Evolutionary conservation across 2,888 invertebrate genomes (phyloP).

Genomic region (Nipponacmea schrenckii): DNA sequence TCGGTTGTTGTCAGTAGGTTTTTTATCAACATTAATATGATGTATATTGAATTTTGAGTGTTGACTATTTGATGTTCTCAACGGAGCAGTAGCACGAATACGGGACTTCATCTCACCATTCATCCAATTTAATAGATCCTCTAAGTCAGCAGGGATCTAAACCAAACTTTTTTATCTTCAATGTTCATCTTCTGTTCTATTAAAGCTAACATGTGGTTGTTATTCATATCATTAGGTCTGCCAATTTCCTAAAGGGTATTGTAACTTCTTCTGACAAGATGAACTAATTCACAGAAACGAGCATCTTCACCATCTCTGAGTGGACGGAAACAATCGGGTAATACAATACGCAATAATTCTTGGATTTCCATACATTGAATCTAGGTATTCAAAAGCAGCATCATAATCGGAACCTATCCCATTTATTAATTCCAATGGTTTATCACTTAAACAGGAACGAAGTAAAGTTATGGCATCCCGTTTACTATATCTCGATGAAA

Average conservation of each 20-base stretch:
- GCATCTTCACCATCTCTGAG: background rate
- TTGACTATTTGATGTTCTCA: background rate
- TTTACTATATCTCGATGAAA: background rate
- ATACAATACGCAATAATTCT: background rate
- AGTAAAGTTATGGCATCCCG: background rate
- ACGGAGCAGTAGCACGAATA: background rate
- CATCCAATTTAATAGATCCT: background rate
- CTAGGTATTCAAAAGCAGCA: constrained; percentile 1
- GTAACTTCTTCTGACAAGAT: background rate
- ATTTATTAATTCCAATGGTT: background rate
- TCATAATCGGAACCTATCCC: background rate
- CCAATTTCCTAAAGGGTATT: background rate
- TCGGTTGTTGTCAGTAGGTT: background rate
- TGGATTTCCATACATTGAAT: constrained; percentile 1
- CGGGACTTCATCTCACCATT: background rate
- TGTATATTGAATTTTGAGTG: background rate
- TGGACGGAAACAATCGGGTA: background rate
- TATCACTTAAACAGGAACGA: background rate
- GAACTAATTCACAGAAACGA: background rate
- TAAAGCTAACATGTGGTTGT: background rate
- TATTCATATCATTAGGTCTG: background rate
- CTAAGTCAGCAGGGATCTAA: background rate
- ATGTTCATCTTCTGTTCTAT: background rate
- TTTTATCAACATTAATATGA: background rate
- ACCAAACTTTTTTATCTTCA: constrained; percentile 2